These are phyloP conservation scores for Drosophila melanocephala DNA, from an alignment of 2,888 invertebrate genomes.

Conservation along the genomic window DNA sequence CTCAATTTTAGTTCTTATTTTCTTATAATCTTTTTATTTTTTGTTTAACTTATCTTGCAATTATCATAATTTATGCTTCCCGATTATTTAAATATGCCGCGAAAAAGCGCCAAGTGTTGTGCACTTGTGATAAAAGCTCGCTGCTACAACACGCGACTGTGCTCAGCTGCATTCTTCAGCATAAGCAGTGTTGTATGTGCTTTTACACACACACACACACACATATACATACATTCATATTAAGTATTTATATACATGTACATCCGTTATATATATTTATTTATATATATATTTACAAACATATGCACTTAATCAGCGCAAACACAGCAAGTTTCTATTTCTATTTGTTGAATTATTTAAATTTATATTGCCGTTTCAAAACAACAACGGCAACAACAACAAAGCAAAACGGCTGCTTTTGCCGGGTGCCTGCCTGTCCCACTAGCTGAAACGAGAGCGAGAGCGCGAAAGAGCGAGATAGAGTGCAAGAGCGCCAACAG, in stretches of 20 bases:
- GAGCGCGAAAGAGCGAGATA: conserved; percentile 8
- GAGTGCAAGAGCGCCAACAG: conserved; percentile 2
- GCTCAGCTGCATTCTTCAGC: conserved; percentile 15
- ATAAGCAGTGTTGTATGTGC: not conserved
- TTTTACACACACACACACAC: not conserved
- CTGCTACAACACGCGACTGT: conserved; percentile 19
- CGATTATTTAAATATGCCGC: conserved; percentile 14
- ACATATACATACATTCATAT: not conserved
- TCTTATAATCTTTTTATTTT: not conserved
- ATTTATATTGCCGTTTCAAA: conserved; percentile 48
- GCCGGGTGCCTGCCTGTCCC: conserved; percentile 44
- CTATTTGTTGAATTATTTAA: conserved; percentile 59
- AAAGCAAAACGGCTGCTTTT: conserved; percentile 30
- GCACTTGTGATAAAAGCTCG: conserved; percentile 24
- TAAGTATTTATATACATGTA: not conserved
- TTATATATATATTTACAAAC: conserved; percentile 1
- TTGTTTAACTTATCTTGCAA: not conserved
- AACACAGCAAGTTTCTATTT: conserved; percentile 48
- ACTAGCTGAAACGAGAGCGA: conserved; percentile 1
- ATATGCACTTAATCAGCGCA: conserved; percentile 35
- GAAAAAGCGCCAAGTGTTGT: conserved; percentile 18
- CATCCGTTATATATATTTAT: conserved; percentile 1
- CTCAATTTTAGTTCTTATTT: not conserved
- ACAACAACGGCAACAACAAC: conserved; percentile 23
- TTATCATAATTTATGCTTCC: not conserved